phyloP scores from a whole-genome alignment of 2,888 invertebrate species.

The Parascotia fuliginaria region DNA sequence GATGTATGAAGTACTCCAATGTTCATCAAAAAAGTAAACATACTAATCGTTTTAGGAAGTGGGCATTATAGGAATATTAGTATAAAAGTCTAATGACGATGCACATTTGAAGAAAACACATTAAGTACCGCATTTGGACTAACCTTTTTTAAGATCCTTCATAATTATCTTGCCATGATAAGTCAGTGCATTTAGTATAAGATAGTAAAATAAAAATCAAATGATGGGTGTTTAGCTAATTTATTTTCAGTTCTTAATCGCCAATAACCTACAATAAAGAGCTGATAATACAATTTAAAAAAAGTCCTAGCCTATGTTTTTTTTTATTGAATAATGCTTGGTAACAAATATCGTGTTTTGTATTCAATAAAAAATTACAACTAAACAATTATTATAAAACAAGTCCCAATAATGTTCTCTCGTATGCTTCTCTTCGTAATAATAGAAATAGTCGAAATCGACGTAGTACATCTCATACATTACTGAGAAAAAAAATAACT shows the following conservation, averaged over 20 bases:
- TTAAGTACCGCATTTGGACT: too few relatives aligned
- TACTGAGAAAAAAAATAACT: conserved; percentile 76
- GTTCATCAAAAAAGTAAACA: too few relatives aligned
- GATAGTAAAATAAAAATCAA: conserved; percentile 50
- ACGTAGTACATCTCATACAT: conserved; percentile 51
- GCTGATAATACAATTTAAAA: conserved; percentile 85
- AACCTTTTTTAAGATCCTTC: too few relatives aligned
- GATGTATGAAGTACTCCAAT: too few relatives aligned
- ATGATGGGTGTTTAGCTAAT: conserved; percentile 79
- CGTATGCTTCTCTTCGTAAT: conserved; percentile 47
- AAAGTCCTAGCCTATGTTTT: conserved; percentile 78
- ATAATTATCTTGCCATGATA: too few relatives aligned
- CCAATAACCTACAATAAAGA: conserved; percentile 85
- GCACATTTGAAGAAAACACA: too few relatives aligned
- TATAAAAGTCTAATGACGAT: too few relatives aligned
- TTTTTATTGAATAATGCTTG: conserved; percentile 84
- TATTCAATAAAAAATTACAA: conserved; percentile 81
- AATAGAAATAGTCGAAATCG: conserved; percentile 33
- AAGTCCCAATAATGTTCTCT: conserved; percentile 71
- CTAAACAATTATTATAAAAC: conserved; percentile 76
- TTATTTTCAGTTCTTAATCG: conserved; percentile 86
- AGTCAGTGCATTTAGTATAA: too few relatives aligned
- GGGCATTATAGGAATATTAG: too few relatives aligned
- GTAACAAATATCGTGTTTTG: conserved; percentile 84
- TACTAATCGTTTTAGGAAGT: too few relatives aligned